Evolutionary conservation across 2,888 invertebrate genomes (phyloP), one percentile per base, ranked within the genome.

Genomic region (Abrostola triplasia): DNA sequence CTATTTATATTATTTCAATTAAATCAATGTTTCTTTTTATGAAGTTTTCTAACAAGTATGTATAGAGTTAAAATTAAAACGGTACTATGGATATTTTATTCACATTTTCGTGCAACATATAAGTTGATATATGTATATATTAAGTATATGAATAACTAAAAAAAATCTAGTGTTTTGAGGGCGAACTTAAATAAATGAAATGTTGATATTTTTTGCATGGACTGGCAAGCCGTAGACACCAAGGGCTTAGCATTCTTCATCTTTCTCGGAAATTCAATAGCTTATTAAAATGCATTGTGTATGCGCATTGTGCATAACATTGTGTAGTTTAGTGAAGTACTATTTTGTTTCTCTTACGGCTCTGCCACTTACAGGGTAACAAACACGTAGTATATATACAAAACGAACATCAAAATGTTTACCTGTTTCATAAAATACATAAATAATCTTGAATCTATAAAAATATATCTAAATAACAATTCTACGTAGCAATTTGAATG

Each of bases 401-500:
- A 24, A 35, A 13, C 12, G 13, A 13, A 6, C 12, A 49, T 59
- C 10, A 7, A 36, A 47, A 47, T 40, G 38, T 55, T 36, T 5
- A 55, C 40, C 51, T 44, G 8, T 35, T 53, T 13, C 2, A 72
- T 10, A 55, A 52, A 60, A 60, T 24, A 47, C 44, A 47, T 71
- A 68, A 63, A 68, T 73, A 52, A 62, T 63, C 48, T 68, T 56
- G 55, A 55, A 64, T 64, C 60, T 55, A 70, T 49, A 79, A 77
- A 69, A 68, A 69, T 71, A 67, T 71, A 58, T 67, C 59, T 77
- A 56, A 76, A 74, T 72, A 79, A 73, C 64, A 73, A 65, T 67
- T 71, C 65, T 67, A 79, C 61, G 60, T 70, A 77, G 68, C 73
- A 78, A 76, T 78, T 81, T 75, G 67, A 78, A 78, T 76, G 70